These are phyloP conservation scores for Seriola quinqueradiata DNA, from an alignment of 2,113 vertebrate species.

Conservation along the genomic window DNA sequence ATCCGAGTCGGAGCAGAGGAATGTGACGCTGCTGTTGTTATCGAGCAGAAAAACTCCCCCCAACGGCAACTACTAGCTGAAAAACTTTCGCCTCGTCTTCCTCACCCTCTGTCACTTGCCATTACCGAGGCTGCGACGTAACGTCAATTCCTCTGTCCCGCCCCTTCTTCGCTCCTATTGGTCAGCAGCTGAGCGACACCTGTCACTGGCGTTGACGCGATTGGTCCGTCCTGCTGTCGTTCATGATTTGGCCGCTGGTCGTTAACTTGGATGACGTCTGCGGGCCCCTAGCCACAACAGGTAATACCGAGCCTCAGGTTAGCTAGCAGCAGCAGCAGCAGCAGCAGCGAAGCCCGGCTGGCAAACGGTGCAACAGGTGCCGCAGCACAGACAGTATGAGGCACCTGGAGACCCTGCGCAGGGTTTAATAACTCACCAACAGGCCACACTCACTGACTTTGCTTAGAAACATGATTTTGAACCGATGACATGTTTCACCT, in stretches of 20 bases:
- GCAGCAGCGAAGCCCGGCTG: not conserved
- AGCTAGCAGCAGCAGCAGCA: not conserved
- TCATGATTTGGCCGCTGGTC: slow-evolving; percentile 24
- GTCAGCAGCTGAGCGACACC: slow-evolving; percentile 50
- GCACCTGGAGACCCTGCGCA: too few species aligned
- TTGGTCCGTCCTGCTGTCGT: slow-evolving; percentile 50
- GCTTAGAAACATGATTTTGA: too few species aligned
- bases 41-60: not conserved
- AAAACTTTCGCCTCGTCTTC: slow-evolving; percentile 70
- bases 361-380: not conserved
- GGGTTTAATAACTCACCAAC: too few species aligned
- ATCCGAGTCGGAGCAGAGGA: too few species aligned
- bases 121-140: slow-evolving; percentile 51
- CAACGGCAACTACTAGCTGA: not conserved
- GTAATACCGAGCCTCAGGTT: slow-evolving; percentile 36
- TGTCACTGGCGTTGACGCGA: slow-evolving; percentile 47
- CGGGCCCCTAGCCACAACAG: slow-evolving; percentile 53
- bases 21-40: not conserved
- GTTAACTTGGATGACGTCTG: slow-evolving; percentile 52
- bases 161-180: slow-evolving; percentile 54
- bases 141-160: slow-evolving; percentile 49
- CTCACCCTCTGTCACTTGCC: slow-evolving; percentile 68
- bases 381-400: too few species aligned
- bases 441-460: too few species aligned
- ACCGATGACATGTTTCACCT: too few species aligned